phyloP scores from a whole-genome alignment of 2,113 vertebrate species.

The Limnothrissa miodon region DNA sequence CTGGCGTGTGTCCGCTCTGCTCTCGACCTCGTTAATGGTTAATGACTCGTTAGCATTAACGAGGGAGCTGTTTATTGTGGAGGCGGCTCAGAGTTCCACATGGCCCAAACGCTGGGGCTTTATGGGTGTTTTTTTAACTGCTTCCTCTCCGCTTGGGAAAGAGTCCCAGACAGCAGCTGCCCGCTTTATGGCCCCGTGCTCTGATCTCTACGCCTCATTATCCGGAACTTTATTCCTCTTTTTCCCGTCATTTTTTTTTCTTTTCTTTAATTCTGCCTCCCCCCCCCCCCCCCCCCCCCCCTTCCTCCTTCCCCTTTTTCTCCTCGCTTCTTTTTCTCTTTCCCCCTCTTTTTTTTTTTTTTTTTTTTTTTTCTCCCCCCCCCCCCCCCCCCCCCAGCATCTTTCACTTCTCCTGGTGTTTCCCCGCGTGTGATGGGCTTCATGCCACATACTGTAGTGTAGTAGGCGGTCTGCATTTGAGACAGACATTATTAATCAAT shows the following conservation, averaged over 20 bases:
- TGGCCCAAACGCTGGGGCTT: not conserved
- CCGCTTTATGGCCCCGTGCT: slow-evolving; percentile 31
- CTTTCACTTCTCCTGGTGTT: not conserved
- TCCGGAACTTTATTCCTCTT: not conserved
- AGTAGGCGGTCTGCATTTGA: not conserved
- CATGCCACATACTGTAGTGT: too few species aligned
- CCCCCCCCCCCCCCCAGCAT: not conserved
- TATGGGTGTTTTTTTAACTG: slow-evolving; percentile 33
- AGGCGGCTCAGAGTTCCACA: slow-evolving; percentile 3
- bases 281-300: not conserved
- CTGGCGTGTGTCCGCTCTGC: slow-evolving; percentile 32
- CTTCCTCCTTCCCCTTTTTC: not conserved
- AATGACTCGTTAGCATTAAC: slow-evolving; percentile 46
- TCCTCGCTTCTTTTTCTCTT: not conserved
- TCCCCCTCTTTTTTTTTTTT: slow-evolving; percentile 15
- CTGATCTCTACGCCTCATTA: slow-evolving; percentile 38
- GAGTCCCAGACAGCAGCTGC: slow-evolving; percentile 20
- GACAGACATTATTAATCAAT: not conserved
- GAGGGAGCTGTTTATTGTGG: slow-evolving; percentile 38
- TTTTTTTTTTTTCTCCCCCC: slow-evolving; percentile 7
- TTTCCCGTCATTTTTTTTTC: slow-evolving; percentile 6
- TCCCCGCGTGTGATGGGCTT: not conserved
- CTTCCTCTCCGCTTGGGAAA: slow-evolving; percentile 41
- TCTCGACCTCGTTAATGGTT: slow-evolving; percentile 33
- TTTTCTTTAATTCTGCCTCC: slow-evolving; percentile 9